These are phyloP conservation scores for Platyscapa corneri DNA, from an alignment of 1,140 invertebrate genomes.

Conservation along the genomic window DNA sequence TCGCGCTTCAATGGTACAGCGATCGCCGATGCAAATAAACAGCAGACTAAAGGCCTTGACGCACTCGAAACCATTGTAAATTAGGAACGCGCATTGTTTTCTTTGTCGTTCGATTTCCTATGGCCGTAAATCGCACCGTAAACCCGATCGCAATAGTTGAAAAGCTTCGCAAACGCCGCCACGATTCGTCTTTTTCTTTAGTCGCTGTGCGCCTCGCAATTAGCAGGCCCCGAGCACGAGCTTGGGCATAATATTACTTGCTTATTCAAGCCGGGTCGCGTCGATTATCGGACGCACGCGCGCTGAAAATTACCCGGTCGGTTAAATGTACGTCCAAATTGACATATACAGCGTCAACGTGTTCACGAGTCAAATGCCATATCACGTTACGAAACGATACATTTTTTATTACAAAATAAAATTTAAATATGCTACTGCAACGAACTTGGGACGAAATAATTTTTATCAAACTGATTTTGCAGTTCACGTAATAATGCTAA, in stretches of 20 bases:
- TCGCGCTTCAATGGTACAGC: conserved; percentile 3
- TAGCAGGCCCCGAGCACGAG: conserved; percentile 10
- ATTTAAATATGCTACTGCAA: too few species aligned
- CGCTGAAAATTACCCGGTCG: conserved; percentile 16
- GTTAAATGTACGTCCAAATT: conserved; percentile 17
- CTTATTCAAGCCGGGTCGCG: conserved; percentile 23
- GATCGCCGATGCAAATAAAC: neutral
- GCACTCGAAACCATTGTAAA: conserved; percentile 18
- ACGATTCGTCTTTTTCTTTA: neutral
- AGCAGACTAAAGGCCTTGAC: neutral
- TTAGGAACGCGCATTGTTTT: conserved; percentile 20
- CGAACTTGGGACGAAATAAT: too few species aligned
- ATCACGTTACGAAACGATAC: neutral
- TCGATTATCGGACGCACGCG: conserved; percentile 22
- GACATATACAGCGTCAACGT: neutral
- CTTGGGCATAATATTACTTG: neutral
- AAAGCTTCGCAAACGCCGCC: neutral
- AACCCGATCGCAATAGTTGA: neutral
- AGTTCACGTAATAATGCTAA: too few species aligned
- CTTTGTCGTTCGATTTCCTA: conserved; percentile 8
- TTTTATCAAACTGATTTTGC: too few species aligned
- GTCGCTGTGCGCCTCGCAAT: conserved; percentile 12
- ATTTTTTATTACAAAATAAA: neutral
- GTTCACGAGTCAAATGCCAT: neutral
- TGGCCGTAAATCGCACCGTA: conserved; percentile 1